Evolutionary conservation across 2,113 vertebrate species (phyloP).

Genomic region (Strix uralensis): DNA sequence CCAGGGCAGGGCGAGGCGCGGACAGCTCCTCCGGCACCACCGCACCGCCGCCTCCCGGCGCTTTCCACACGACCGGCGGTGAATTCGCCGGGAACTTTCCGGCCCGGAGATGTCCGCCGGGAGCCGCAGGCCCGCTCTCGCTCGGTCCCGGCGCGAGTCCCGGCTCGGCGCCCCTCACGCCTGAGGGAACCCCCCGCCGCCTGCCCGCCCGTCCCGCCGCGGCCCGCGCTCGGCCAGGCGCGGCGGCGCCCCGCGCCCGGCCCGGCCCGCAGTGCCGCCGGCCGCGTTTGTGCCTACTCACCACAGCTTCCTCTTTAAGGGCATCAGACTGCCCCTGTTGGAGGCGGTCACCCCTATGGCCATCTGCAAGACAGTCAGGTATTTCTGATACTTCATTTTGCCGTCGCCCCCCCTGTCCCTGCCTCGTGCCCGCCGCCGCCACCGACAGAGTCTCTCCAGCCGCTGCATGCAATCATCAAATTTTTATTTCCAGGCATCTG

Average conservation of each 20-base stretch:
- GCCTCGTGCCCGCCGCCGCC: constrained; percentile 88
- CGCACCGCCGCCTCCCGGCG: background rate
- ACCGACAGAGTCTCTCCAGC: constrained; percentile 83
- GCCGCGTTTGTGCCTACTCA: constrained; percentile 79
- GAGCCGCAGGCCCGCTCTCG: background rate
- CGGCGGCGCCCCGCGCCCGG: background rate
- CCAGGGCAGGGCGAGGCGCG: background rate
- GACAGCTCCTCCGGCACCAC: constrained; percentile 6
- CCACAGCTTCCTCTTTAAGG: constrained; percentile 95
- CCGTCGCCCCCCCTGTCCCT: constrained; percentile 85
- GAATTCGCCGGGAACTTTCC: background rate
- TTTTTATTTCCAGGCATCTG: constrained; percentile 87
- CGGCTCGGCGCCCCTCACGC: background rate
- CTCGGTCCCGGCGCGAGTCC: background rate
- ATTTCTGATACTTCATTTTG: constrained; percentile 99
- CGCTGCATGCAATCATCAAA: constrained; percentile 90
- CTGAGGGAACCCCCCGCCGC: background rate
- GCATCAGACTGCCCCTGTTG: constrained; percentile 96
- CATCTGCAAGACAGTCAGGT: constrained; percentile 99
- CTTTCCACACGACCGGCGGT: background rate
- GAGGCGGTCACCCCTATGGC: constrained; percentile 96
- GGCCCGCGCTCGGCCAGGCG: background rate
- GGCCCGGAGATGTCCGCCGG: background rate
- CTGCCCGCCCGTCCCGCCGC: background rate
- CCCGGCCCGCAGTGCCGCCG: background rate